A percentile compares a stretch with the other conserved stretches of the same genome.
Conservation (phyloP, 2,888 invertebrate genomes). For the Dolomedes plantarius region DNA sequence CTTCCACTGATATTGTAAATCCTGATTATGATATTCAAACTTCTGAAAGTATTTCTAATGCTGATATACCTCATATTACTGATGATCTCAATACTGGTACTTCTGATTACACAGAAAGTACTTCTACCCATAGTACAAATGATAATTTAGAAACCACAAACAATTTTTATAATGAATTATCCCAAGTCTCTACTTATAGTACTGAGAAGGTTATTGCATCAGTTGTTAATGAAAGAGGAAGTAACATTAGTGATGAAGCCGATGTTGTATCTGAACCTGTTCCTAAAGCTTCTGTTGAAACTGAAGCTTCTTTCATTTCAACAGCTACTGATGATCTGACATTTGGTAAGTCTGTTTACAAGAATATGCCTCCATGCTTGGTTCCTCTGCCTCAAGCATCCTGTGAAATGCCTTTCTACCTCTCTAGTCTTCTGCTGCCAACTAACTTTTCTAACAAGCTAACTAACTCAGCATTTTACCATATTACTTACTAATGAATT, state of each 20-base stretch:
- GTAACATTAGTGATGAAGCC: slow-evolving; percentile 20
- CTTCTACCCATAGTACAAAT: neutral
- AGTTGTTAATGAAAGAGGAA: slow-evolving; percentile 23
- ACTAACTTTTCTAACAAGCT: slow-evolving; percentile 22
- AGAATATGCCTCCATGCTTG: slow-evolving; percentile 50
- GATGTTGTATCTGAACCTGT: slow-evolving; percentile 39
- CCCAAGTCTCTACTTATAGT: slow-evolving; percentile 66
- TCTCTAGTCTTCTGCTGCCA: slow-evolving; percentile 1
- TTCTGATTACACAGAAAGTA: neutral
- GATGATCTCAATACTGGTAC: neutral
- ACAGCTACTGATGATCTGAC: slow-evolving; percentile 31
- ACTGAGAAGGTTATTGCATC: slow-evolving; percentile 33
- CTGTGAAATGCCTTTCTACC: slow-evolving; percentile 3
- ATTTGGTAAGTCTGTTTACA: slow-evolving; percentile 57
- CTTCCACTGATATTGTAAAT: neutral
- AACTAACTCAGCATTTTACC: neutral
- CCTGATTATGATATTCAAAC: neutral
- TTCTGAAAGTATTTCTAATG: neutral
- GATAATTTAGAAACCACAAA: slow-evolving; percentile 30
- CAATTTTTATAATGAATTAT: slow-evolving; percentile 51
- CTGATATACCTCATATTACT: neutral
- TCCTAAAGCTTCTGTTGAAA: slow-evolving; percentile 48
- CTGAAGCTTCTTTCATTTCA: slow-evolving; percentile 11
- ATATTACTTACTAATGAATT: neutral
- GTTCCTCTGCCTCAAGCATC: slow-evolving; percentile 36